Conservation (phyloP, 2,797 vertebrate species). For the Octomys mimax region DNA sequence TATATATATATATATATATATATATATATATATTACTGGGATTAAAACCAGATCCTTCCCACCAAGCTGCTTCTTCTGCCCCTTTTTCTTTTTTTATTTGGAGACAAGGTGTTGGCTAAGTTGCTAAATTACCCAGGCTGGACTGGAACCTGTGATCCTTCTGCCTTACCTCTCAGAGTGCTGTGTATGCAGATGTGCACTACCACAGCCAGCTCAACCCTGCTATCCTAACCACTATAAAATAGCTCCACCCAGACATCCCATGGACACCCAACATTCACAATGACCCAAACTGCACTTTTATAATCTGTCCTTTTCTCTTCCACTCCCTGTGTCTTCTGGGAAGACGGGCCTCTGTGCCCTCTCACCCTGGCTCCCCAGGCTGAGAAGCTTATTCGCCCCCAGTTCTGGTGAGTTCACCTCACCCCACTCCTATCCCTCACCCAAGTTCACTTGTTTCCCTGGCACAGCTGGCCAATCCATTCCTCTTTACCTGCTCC, state of each 20-base stretch:
- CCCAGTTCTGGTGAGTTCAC: background rate
- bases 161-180: background rate
- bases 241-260: background rate
- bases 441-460: background rate
- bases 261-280: background rate
- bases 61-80: background rate
- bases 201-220: background rate
- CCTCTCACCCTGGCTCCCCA: background rate
- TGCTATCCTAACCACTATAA: background rate
- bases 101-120: background rate
- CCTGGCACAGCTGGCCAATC: background rate
- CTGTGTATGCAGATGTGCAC: background rate
- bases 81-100: background rate
- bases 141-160: background rate
- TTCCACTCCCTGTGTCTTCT: background rate
- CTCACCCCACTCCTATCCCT: background rate
- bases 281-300: background rate
- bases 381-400: background rate
- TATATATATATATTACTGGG: background rate
- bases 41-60: background rate
- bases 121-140: background rate
- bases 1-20: too few relatives aligned
- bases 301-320: conserved; percentile 4
- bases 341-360: background rate
- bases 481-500: background rate